A percentile compares a stretch with the other conserved stretches of the same genome.
Conservation (phyloP, 1,140 invertebrate species). For the Bombus confusus region DNA sequence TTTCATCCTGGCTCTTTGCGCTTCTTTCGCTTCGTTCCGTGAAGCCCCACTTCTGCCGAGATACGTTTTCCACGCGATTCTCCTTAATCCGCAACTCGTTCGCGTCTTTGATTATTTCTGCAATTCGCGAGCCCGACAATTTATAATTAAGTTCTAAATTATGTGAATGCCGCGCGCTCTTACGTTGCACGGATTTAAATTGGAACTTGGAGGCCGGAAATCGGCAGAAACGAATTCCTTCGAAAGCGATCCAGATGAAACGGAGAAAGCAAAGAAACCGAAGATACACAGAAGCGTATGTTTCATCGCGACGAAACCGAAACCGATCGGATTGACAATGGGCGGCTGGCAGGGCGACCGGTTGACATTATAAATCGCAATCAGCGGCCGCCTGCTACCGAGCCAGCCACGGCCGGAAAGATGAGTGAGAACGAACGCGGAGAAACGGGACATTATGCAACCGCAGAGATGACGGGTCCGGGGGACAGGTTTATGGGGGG, state of each 20-base stretch:
- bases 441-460: conserved; percentile 42
- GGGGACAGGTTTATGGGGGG: conserved; percentile 53
- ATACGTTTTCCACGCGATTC: not conserved
- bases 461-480: conserved; percentile 21
- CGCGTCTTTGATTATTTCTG: not conserved
- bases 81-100: too few relatives aligned
- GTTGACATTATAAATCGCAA: conserved; percentile 77
- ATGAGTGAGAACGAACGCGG: conserved; percentile 51
- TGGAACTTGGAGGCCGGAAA: not conserved
- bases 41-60: not conserved
- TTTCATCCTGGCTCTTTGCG: not conserved
- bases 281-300: not conserved
- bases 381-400: conserved; percentile 63
- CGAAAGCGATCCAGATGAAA: not conserved
- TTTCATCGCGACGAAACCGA: conserved; percentile 25
- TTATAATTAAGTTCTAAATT: not conserved
- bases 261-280: not conserved
- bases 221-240: not conserved
- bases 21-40: too few relatives aligned
- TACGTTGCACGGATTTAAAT: not conserved
- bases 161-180: too few relatives aligned
- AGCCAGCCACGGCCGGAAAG: conserved; percentile 38
- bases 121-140: not conserved
- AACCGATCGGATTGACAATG: conserved; percentile 66
- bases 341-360: conserved; percentile 36